phyloP scores from a whole-genome alignment of 2,113 vertebrate genomes.

The Smithornis capensis region DNA sequence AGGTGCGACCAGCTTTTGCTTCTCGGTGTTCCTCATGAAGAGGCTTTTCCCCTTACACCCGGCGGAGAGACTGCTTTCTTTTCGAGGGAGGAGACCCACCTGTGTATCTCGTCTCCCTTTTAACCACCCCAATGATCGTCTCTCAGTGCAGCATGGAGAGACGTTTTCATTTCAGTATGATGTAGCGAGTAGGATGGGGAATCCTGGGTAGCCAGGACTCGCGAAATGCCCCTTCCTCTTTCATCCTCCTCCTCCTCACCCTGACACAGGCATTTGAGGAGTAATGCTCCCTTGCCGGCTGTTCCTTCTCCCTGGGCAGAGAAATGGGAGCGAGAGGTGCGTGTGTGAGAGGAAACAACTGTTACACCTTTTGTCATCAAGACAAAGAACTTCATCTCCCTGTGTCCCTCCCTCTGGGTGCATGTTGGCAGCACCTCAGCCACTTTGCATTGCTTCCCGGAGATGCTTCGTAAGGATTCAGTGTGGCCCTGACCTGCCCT shows the following conservation, averaged over 20 bases:
- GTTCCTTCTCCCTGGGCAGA: background rate
- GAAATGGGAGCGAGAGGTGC: background rate
- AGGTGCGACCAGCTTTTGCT: background rate
- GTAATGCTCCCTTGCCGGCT: background rate
- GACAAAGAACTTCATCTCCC: conserved; percentile 63
- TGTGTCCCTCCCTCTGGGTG: background rate
- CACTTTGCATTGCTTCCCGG: background rate
- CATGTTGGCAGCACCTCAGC: background rate
- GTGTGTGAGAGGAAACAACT: conserved; percentile 13
- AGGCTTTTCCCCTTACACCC: background rate
- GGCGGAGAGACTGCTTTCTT: background rate
- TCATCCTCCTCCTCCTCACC: background rate
- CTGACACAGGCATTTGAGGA: background rate
- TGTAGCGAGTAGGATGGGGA: background rate
- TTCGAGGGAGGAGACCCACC: background rate
- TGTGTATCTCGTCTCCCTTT: background rate
- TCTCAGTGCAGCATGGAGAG: background rate
- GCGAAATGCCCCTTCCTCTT: background rate
- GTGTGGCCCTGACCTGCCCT: conserved; percentile 35
- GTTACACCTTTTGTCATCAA: conserved; percentile 64
- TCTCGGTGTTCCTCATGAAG: rapidly evolving
- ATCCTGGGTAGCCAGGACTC: background rate
- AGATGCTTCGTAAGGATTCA: conserved; percentile 31
- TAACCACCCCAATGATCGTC: background rate
- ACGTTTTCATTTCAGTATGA: background rate